Evolutionary conservation across 2,113 vertebrate genomes (phyloP).

Genomic region (Rissa tridactyla): DNA sequence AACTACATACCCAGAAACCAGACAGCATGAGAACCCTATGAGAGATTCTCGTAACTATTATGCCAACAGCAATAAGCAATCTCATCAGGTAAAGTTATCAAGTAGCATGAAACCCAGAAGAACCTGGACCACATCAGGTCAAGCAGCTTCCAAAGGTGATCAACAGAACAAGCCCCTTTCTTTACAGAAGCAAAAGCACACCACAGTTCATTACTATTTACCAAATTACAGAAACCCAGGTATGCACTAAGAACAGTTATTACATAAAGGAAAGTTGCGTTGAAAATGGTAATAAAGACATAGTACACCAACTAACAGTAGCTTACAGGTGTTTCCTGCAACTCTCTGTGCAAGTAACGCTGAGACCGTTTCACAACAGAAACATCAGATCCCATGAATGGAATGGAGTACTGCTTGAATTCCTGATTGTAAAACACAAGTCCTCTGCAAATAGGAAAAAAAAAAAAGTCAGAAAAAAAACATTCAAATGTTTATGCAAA

Average conservation of each 20-base stretch:
- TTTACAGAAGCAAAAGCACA: neutral
- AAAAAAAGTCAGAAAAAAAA: neutral
- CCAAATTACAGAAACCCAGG: neutral
- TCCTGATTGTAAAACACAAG: conserved; percentile 85
- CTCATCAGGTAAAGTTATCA: neutral
- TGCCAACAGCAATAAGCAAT: neutral
- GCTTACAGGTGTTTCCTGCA: conserved; percentile 85
- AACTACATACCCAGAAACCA: neutral
- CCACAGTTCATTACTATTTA: no score
- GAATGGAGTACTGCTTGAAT: conserved; percentile 83
- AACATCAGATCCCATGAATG: conserved; percentile 88
- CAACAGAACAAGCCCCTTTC: neutral
- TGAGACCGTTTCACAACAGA: conserved; percentile 93
- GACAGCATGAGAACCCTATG: neutral
- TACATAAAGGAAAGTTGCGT: neutral
- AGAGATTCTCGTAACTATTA: neutral
- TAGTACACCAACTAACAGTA: neutral
- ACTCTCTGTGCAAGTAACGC: conserved; percentile 82
- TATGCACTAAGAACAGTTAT: neutral
- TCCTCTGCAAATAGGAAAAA: conserved; percentile 72
- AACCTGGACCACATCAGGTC: neutral
- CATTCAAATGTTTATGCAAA: neutral
- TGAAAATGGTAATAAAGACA: neutral
- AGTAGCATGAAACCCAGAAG: neutral
- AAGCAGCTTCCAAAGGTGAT: neutral